Evolutionary conservation across 2,888 invertebrate genomes (phyloP).

Genomic region (Empis livida): DNA sequence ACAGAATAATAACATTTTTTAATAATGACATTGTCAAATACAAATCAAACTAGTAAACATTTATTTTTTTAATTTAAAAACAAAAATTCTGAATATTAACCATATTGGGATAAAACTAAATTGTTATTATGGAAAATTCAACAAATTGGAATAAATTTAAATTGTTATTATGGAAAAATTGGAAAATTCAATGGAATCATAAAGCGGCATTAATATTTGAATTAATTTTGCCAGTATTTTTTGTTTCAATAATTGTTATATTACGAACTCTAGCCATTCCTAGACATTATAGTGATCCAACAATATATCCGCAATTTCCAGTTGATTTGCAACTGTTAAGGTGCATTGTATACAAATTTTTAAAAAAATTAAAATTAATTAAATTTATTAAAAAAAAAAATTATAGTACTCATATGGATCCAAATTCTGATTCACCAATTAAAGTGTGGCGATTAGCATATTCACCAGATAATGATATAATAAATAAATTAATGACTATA

Average conservation of each 20-base stretch:
- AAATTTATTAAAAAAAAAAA: not conserved
- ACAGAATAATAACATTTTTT: too few species aligned
- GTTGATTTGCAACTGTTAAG: conserved; percentile 37
- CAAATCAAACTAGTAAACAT: too few species aligned
- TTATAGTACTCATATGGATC: not conserved
- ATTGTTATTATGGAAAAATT: conserved; percentile 67
- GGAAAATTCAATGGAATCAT: conserved; percentile 56
- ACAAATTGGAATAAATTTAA: conserved; percentile 38
- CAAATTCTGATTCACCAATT: not conserved
- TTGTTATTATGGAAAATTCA: too few species aligned
- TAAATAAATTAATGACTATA: conserved; percentile 5
- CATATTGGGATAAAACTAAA: too few species aligned
- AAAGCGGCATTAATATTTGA: conserved; percentile 50
- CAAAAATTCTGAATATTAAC: too few species aligned
- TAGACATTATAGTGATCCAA: conserved; percentile 17
- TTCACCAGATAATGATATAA: conserved; percentile 9
- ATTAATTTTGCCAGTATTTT: conserved; percentile 47
- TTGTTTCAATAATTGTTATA: conserved; percentile 49
- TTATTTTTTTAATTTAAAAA: too few species aligned
- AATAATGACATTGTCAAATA: too few species aligned
- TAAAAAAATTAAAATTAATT: not conserved
- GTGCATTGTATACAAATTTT: not conserved
- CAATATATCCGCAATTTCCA: conserved; percentile 18
- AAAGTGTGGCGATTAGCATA: conserved; percentile 7
- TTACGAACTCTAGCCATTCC: conserved; percentile 51